Conservation (phyloP, 1,140 invertebrate species). For the Diachasmimorpha longicaudata region DNA sequence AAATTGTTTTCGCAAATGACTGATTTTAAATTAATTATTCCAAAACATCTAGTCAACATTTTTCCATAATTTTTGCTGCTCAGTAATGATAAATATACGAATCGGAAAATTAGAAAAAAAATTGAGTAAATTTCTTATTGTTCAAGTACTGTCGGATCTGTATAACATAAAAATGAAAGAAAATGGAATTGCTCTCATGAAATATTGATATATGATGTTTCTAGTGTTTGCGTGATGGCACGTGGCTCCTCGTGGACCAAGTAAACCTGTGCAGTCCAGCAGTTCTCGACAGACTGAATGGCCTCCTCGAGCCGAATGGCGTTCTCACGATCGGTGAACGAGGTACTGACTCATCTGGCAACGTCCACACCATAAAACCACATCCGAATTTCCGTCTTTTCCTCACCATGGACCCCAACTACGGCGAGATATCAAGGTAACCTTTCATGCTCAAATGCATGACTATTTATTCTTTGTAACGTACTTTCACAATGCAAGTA, state of each 20-base stretch:
- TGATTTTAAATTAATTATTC: too few relatives aligned
- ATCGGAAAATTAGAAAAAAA: too few relatives aligned
- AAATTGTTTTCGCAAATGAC: too few relatives aligned
- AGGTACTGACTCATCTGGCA: slow-evolving; percentile 75
- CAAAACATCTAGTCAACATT: too few relatives aligned
- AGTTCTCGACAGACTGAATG: slow-evolving; percentile 95
- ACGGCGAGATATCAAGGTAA: slow-evolving; percentile 91
- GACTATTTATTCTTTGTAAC: not conserved
- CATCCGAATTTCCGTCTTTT: slow-evolving; percentile 94
- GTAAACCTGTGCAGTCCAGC: slow-evolving; percentile 97
- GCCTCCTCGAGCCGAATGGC: slow-evolving; percentile 91
- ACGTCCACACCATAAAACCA: slow-evolving; percentile 78
- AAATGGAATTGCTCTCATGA: too few relatives aligned
- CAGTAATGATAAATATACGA: too few relatives aligned
- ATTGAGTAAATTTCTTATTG: too few relatives aligned
- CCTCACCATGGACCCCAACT: slow-evolving; percentile 91
- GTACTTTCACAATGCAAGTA: too few relatives aligned
- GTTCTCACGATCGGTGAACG: slow-evolving; percentile 90
- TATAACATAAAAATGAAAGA: too few relatives aligned
- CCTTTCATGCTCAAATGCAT: not conserved
- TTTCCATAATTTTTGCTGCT: too few relatives aligned
- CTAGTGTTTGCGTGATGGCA: slow-evolving; percentile 79
- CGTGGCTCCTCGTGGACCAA: slow-evolving; percentile 95
- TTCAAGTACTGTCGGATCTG: too few relatives aligned
- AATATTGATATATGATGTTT: not conserved